Percentiles rank a stretch among this genome's conserved stretches.
These are phyloP conservation scores for Steromphala cineraria DNA, from an alignment of 2,888 invertebrate genomes.

Conservation along the genomic window DNA sequence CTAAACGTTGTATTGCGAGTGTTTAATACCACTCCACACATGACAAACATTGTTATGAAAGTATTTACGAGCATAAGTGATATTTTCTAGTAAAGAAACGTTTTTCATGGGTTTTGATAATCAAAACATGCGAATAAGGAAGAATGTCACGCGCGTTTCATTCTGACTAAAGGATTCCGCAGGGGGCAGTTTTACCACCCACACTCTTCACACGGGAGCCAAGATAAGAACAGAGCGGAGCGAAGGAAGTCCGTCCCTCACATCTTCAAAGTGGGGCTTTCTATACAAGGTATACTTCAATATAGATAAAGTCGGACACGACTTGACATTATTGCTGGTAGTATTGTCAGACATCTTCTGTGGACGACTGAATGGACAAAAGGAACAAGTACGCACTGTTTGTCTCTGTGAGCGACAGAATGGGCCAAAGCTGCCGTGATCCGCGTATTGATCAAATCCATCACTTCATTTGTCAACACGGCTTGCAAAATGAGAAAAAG, in stretches of 20 bases:
- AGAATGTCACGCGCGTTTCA: neutral
- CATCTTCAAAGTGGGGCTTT: neutral
- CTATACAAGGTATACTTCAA: neutral
- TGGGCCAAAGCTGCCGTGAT: neutral
- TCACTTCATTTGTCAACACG: constrained; percentile 20
- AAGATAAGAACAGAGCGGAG: neutral
- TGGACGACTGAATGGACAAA: neutral
- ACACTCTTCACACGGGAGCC: neutral
- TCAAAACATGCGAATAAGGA: neutral
- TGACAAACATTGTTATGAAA: no score
- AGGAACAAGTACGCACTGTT: neutral
- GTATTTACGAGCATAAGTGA: no score
- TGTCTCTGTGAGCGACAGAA: neutral
- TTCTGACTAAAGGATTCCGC: neutral
- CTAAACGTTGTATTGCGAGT: no score
- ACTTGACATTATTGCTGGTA: constrained; percentile 1
- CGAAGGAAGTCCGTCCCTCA: neutral
- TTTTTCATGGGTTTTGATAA: no score
- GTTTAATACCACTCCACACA: no score
- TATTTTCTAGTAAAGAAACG: no score
- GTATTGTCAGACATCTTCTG: constrained; percentile 1
- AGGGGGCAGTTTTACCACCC: neutral
- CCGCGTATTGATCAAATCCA: constrained; percentile 11
- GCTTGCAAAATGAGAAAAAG: constrained; percentile 11
- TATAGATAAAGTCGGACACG: constrained; percentile 5